Evolutionary conservation across 2,797 vertebrate genomes (phyloP).

Genomic region (Sebastiscus albofasciatus): DNA sequence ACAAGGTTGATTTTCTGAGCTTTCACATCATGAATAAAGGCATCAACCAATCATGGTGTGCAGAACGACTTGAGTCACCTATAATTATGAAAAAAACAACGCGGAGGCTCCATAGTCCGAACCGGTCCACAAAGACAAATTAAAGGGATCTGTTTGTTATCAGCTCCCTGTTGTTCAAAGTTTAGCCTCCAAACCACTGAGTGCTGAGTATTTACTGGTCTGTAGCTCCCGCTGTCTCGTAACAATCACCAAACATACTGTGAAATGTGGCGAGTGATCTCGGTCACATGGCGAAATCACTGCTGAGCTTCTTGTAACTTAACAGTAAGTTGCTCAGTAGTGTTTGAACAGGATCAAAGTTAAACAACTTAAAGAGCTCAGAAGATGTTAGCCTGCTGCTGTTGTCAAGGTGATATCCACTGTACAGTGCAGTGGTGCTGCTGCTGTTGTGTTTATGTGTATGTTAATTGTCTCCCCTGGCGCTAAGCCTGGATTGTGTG

Average conservation of each 20-base stretch:
- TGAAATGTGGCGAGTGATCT: not conserved
- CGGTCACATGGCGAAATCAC: not conserved
- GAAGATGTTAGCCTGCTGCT: slow-evolving; percentile 41
- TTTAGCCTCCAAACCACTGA: not conserved
- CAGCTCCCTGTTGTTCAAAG: not conserved
- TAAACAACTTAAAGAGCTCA: slow-evolving; percentile 7
- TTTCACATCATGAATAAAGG: too few species aligned
- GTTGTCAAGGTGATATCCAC: slow-evolving; percentile 44
- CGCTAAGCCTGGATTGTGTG: slow-evolving; percentile 46
- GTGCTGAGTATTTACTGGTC: not conserved
- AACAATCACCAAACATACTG: too few species aligned
- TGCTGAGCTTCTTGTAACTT: not conserved
- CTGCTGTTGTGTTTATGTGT: slow-evolving; percentile 71
- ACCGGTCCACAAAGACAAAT: not conserved
- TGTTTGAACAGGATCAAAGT: not conserved
- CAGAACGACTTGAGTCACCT: too few species aligned
- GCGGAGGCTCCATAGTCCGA: too few species aligned
- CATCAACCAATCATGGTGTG: too few species aligned
- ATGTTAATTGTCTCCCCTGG: slow-evolving; percentile 80
- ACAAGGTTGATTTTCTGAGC: too few species aligned
- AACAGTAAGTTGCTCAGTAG: not conserved
- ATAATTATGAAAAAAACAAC: too few species aligned
- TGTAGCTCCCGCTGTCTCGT: not conserved
- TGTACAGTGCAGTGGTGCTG: slow-evolving; percentile 27
- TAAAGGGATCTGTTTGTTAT: not conserved